phyloP scores from a whole-genome alignment of 1,140 invertebrate species.

The Manduca sexta region DNA sequence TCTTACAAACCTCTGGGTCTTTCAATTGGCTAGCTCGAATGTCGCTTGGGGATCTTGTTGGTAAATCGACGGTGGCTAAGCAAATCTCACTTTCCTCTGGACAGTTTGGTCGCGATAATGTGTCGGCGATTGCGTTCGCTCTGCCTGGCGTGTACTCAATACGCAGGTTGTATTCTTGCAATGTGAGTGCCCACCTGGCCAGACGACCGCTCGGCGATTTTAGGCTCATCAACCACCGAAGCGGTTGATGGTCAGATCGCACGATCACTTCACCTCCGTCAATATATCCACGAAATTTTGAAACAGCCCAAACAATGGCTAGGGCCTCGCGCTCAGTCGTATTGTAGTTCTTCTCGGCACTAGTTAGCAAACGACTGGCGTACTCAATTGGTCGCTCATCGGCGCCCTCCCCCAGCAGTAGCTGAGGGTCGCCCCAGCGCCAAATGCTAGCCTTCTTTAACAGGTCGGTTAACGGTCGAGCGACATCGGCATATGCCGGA shows the following conservation, averaged over 20 bases:
- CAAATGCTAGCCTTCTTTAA: conserved; percentile 35
- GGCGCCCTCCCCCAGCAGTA: conserved; percentile 13
- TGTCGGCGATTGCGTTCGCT: conserved; percentile 36
- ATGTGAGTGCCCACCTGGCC: conserved; percentile 30
- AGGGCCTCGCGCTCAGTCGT: conserved; percentile 62
- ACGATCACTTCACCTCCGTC: conserved; percentile 51
- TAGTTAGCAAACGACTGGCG: conserved; percentile 39
- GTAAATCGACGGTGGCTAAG: conserved; percentile 16
- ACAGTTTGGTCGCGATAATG: conserved; percentile 19
- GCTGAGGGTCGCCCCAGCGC: conserved; percentile 20
- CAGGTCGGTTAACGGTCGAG: conserved; percentile 44
- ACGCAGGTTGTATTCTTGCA: conserved; percentile 30
- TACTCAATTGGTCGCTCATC: conserved; percentile 56
- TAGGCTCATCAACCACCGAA: conserved; percentile 61
- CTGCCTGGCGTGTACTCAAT: conserved; percentile 32
- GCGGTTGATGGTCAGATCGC: conserved; percentile 53
- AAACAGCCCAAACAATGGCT: conserved; percentile 60
- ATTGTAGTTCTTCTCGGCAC: conserved; percentile 58
- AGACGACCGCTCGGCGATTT: conserved; percentile 48
- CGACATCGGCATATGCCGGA: conserved; percentile 38
- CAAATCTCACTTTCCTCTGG: conserved; percentile 14
- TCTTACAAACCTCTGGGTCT: conserved; percentile 27
- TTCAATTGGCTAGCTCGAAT: conserved; percentile 17
- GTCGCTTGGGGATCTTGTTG: conserved; percentile 1
- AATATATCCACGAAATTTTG: conserved; percentile 48